Evolutionary conservation across 2,113 vertebrate genomes (phyloP), one percentile per base, ranked within the genome.

Genomic region (Cygnus buccinator): DNA sequence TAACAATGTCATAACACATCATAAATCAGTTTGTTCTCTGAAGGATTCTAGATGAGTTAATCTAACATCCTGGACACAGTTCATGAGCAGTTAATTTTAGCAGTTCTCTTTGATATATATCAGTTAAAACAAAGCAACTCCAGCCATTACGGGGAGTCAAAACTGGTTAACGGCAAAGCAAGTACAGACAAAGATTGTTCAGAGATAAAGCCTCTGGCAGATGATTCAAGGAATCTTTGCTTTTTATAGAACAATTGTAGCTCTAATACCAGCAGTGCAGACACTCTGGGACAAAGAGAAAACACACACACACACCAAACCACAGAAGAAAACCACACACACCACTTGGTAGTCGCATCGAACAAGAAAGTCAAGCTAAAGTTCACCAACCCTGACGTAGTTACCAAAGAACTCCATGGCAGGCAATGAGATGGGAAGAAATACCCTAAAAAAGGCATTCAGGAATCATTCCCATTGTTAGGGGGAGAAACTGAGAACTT

Each of bases 61-160:
- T 96, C 84, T 96, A 94, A 96, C 95, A 95, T 96, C 92, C 94
- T 97, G 96, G 92, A 90, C 89, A 62, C 77, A 82, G 90, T 93
- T 97, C 95, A 94, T 66, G 94, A 95, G 77, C 78, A 82, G 96
- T 92, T 97, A 96, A 97, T 97, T 96, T 97, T 97, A 96, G 95
- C 91, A 96, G 87, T 91, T 94, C 81, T 85, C 95, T 96, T 97
- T 96, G 96, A 96, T 96, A 93, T 62, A 0, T 84, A 96, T 95
- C 95, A 94, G 87, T 87, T 92, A 91, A 94, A 75, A 94, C 84
- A 85, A 94, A 95, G 95, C 93, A 94, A 11, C 94, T 94, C 78
- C 71, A 96, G 87, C 96, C 89, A 93, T 95, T 87, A 79, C 6
- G 5, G 91, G 80, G 84, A 96, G 90, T 94, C 96, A 96, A 94